Conservation (phyloP, 2,888 invertebrate species). For the Automeris io region DNA sequence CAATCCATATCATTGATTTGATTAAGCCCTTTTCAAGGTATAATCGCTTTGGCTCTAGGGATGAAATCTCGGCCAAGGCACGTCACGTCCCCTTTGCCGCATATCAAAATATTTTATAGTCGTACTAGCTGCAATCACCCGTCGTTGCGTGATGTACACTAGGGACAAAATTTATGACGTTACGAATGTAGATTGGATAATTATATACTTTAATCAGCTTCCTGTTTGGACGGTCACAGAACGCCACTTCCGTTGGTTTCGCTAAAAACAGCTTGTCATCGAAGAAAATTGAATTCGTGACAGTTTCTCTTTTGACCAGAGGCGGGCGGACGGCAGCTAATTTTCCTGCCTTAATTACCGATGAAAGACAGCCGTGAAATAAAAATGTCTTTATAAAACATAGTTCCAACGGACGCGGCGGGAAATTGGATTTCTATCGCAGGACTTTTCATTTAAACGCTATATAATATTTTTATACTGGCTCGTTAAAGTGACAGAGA, state of each 20-base stretch:
- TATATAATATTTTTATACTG: no score
- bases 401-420: background rate
- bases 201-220: no score
- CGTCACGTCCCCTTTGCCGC: background rate
- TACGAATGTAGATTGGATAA: no score
- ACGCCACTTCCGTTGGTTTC: no score
- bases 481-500: no score
- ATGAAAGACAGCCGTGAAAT: conserved; percentile 1
- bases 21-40: conserved; percentile 1
- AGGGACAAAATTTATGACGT: no score
- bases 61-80: conserved; percentile 2
- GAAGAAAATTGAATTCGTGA: background rate
- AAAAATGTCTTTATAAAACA: conserved; percentile 3
- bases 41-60: conserved; percentile 7
- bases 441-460: background rate
- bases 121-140: no score
- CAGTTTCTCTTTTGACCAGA: background rate
- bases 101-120: no score
- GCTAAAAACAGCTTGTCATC: background rate
- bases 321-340: background rate
- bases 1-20: conserved; percentile 6
- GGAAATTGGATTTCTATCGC: conserved; percentile 1
- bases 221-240: no score
- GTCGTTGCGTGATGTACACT: no score
- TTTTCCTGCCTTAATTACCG: conserved; percentile 2